Evolutionary conservation across 2,797 vertebrate species (phyloP), one percentile per base, ranked within the genome.

Genomic region (Cephalopachus bancanus): DNA sequence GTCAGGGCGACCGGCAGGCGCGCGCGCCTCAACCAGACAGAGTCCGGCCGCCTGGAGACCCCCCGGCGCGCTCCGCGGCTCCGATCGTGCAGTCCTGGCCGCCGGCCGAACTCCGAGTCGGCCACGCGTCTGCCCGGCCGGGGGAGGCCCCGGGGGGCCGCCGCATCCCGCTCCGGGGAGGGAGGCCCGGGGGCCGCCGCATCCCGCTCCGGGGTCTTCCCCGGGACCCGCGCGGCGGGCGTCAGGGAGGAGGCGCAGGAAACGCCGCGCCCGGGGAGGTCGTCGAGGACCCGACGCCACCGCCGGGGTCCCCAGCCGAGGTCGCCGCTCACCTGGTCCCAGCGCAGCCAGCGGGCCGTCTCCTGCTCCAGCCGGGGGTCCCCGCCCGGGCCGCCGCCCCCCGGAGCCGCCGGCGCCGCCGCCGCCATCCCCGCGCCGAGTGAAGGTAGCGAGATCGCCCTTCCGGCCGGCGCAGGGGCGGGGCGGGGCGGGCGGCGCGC

Each of bases 251-350:
- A 60, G 64, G 83, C 7, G 5, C 26, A 7, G 26, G 81, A 15
- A 64, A 57, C 22, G 19, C 55, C 7, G 93, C 16, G 49, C 71
- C 72, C 0, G 44, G n/a, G 17, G 12, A 17, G 51, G 16, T 0
- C 55, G 4, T 2, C 1, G 69, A 7, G 15, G 4, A 55, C 26
- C 44, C 7, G 26, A 26, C 33, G 3, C 19, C 59, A 2, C 26
- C 55, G 4, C 20, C 6, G 3, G 26, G 1, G n/a, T 44, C 9
- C 17, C 28, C 71, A 0, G 75, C 37, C 49, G 16, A 1, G 0
- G 22, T 1, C 10, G 17, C 49, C 86, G 12, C 98, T 98, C 96
- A 99, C 99, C 99, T 99, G 98, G 96, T 99, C 99, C 98, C 99
- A 99, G 44, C 91, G 98, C 76, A 99, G 97, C 99, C 99, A 99